Conservation (phyloP, 2,113 vertebrate genomes). For the Holacanthus passer region DNA sequence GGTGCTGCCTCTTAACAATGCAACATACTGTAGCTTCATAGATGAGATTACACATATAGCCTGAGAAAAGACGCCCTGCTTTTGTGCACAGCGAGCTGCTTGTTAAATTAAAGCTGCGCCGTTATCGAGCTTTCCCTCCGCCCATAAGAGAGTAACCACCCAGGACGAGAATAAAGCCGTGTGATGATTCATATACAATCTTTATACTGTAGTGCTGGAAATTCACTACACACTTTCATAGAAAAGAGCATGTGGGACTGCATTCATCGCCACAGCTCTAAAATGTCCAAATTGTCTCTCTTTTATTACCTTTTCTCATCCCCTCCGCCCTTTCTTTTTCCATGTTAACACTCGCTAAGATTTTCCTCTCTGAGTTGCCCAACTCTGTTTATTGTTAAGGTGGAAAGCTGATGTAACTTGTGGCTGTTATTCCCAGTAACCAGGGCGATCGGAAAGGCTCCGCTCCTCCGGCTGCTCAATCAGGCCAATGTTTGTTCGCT, state of each 20-base stretch:
- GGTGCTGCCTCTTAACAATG: conserved; percentile 64
- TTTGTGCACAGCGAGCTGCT: conserved; percentile 33
- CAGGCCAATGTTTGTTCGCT: conserved; percentile 64
- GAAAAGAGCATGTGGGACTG: background rate
- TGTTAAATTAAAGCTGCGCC: conserved; percentile 50
- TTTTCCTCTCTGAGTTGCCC: conserved; percentile 33
- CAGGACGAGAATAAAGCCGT: background rate
- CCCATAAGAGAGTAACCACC: conserved; percentile 21
- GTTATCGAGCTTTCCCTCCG: conserved; percentile 37
- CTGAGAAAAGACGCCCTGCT: conserved; percentile 24
- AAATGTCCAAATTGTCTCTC: conserved; percentile 15
- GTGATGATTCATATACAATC: conserved; percentile 29
- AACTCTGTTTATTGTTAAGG: conserved; percentile 32
- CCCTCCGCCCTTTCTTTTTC: background rate
- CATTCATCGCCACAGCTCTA: conserved; percentile 16
- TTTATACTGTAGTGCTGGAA: background rate
- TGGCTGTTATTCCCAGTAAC: conserved; percentile 63
- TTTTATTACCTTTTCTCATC: conserved; percentile 14
- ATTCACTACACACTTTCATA: conserved; percentile 1
- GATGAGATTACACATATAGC: conserved; percentile 48
- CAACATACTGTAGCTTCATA: conserved; percentile 47
- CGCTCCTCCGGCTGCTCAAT: conserved; percentile 51
- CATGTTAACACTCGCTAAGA: background rate
- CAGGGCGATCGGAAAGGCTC: conserved; percentile 57
- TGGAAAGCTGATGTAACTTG: conserved; percentile 56